Conservation (phyloP, 1,140 invertebrate genomes). For the Tribolium castaneum region DNA sequence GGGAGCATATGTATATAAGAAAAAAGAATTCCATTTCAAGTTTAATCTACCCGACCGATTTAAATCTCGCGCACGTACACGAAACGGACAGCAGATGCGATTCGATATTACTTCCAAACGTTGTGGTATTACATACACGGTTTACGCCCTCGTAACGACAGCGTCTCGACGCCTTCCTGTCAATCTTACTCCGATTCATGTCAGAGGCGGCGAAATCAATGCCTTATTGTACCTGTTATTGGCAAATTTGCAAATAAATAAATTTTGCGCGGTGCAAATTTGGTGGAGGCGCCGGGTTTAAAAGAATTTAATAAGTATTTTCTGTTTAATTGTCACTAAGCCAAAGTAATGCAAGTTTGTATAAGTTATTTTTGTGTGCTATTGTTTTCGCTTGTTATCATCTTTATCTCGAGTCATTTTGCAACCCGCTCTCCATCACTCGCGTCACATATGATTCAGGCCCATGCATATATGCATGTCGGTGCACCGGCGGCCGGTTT, state of each 20-base stretch:
- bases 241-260: too few relatives aligned
- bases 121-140: conserved; percentile 57
- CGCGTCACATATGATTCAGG: conserved; percentile 7
- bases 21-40: conserved; percentile 57
- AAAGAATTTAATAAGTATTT: too few relatives aligned
- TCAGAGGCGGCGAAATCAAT: not conserved
- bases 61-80: conserved; percentile 59
- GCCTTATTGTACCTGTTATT: too few relatives aligned
- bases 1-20: conserved; percentile 57
- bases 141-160: conserved; percentile 57
- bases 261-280: too few relatives aligned
- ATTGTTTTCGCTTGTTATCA: too few relatives aligned
- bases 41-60: conserved; percentile 60
- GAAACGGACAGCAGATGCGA: conserved; percentile 59
- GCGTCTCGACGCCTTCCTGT: conserved; percentile 36
- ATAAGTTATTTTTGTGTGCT: too few relatives aligned
- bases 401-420: too few relatives aligned
- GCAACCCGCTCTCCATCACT: not conserved
- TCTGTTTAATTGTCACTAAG: too few relatives aligned
- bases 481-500: conserved; percentile 25
- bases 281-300: too few relatives aligned
- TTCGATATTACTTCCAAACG: conserved; percentile 55
- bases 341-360: too few relatives aligned
- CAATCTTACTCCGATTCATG: conserved; percentile 48
- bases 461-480: conserved; percentile 49